Conservation (phyloP, 1,140 invertebrate genomes). For the Spodoptera frugiperda region DNA sequence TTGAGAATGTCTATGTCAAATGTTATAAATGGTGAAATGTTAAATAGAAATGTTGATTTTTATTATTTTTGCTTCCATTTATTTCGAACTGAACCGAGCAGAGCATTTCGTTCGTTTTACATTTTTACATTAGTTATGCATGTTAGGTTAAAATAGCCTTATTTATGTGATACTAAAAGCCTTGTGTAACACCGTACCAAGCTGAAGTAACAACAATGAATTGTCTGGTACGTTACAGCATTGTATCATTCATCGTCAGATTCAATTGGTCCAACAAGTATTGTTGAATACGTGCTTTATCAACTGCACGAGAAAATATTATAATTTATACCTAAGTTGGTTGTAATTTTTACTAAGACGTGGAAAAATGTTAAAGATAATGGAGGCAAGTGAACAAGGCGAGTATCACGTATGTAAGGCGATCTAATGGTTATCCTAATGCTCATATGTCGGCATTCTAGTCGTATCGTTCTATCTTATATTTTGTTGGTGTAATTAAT, state of each 20-base stretch:
- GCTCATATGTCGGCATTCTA: slow-evolving; percentile 54
- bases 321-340: neutral
- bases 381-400: neutral
- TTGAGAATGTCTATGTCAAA: slow-evolving; percentile 38
- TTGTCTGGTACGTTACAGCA: too few species aligned
- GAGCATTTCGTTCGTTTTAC: slow-evolving; percentile 32
- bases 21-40: slow-evolving; percentile 35
- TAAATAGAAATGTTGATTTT: slow-evolving; percentile 25
- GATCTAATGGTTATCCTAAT: slow-evolving; percentile 30
- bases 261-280: neutral
- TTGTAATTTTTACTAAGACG: neutral
- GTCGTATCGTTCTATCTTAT: slow-evolving; percentile 52
- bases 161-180: slow-evolving; percentile 22
- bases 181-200: neutral
- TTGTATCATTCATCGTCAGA: neutral
- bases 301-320: neutral
- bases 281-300: slow-evolving; percentile 10
- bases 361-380: neutral
- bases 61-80: slow-evolving; percentile 39
- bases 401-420: slow-evolving; percentile 30
- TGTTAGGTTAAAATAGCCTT: slow-evolving; percentile 25
- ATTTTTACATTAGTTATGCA: slow-evolving; percentile 2
- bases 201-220: neutral
- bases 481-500: slow-evolving; percentile 36
- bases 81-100: slow-evolving; percentile 43